Base-by-base conservation (phyloP, 1,140 invertebrate species). In the Caenorhabditis remanei region DNA sequence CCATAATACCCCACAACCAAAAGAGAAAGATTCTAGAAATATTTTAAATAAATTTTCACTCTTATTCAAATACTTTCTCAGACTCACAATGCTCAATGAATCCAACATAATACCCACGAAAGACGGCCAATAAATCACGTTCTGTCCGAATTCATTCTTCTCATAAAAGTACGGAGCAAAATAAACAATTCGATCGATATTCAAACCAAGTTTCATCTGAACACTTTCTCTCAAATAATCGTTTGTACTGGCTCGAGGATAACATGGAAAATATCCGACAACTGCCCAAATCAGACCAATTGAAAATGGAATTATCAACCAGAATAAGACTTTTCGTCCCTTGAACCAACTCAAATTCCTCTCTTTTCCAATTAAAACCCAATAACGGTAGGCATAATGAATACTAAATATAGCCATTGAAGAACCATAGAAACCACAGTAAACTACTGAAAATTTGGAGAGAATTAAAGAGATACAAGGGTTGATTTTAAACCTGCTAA, bases 161-260 rank as follows among this genome's bases (percentile, higher is more conserved):
- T 71, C 65, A 71, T 71, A 71, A 24, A 71, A 71, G 46, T 71
- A 71, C 11, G 65, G 65, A 43, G 65, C 65, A 71, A 71, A 71
- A 4, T 71, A 71, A 4, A 71, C 65, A 19, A 71, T 71, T 43
- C 19, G 1, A 14, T 46, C 41, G n/a, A 71, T 71, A 7, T 71
- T 43, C 65, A 71, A 19, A 16, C 41, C 40, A 14, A 71, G 65
- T 46, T 19, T 71, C 41, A 5, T 41, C 8, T 46, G 21, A 19
- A 71, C 65, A 71, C 19, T 43, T 6, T 71, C 40, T 43, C 41
- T 71, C 41, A 71, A 71, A 71, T 46, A 46, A 43, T 71, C 65
- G 5, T 4, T 46, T 43, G 65, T 19, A 71, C 40, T 16, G 14
- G 14, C n/a, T 19, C 65, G 40, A 16, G 65, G 65, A 46, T 46